Evolutionary conservation across 2,888 invertebrate species (phyloP).

Genomic region (Drosophila anomalipes): DNA sequence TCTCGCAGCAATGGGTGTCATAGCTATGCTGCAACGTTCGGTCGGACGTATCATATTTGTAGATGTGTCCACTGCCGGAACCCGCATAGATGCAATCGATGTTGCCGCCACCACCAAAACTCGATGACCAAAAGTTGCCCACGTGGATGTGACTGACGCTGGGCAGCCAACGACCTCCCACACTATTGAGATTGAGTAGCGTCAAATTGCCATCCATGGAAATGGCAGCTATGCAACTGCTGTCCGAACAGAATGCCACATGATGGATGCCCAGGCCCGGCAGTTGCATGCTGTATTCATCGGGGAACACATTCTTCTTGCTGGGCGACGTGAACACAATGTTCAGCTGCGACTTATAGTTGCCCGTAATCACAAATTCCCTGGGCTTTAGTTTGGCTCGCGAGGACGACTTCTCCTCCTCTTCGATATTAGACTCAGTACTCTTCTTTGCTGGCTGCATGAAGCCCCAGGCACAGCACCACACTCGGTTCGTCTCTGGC

Average conservation of each 20-base stretch:
- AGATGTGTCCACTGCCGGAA: constrained; percentile 36
- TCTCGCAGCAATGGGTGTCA: constrained; percentile 34
- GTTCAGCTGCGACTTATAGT: constrained; percentile 13
- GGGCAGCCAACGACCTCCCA: constrained; percentile 16
- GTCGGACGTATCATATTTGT: constrained; percentile 28
- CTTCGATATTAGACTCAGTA: background rate
- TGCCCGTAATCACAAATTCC: constrained; percentile 47
- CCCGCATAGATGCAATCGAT: constrained; percentile 43
- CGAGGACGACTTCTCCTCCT: background rate
- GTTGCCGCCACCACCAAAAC: constrained; percentile 8
- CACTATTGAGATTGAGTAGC: constrained; percentile 21
- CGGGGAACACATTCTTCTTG: constrained; percentile 19
- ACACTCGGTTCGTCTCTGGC: constrained; percentile 13
- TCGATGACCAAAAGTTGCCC: constrained; percentile 48
- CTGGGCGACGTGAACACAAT: constrained; percentile 20
- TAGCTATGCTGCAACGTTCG: constrained; percentile 25
- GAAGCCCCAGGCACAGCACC: constrained; percentile 51
- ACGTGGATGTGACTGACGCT: constrained; percentile 24
- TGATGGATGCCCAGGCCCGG: constrained; percentile 43
- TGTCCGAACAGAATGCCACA: constrained; percentile 40
- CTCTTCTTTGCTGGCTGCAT: background rate
- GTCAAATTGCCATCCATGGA: constrained; percentile 41
- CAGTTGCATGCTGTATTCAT: constrained; percentile 16
- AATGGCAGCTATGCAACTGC: constrained; percentile 36
- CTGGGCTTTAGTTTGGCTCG: constrained; percentile 4